Evolutionary conservation across 2,888 invertebrate genomes (phyloP), one percentile per base, ranked within the genome.

Genomic region (Pristionchus japonicus): DNA sequence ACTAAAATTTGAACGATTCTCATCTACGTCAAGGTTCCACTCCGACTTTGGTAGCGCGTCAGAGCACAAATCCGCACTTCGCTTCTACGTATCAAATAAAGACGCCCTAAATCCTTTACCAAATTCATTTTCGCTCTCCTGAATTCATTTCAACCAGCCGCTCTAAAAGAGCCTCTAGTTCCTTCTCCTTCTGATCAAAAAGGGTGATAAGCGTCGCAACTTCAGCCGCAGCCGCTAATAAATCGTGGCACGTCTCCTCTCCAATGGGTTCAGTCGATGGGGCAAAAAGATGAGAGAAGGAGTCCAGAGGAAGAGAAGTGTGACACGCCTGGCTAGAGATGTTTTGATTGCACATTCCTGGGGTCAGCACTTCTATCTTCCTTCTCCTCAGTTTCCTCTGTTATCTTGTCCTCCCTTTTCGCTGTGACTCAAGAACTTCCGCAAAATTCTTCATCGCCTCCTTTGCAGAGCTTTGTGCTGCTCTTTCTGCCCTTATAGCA

Each of bases 321-420:
- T 77, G 77, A 77, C 77, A 77, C 77, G 13, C n/a, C 77, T 77
- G 77, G 47, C 77, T 43, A 11, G 15, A 34, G n/a, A 23, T 77
- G 77, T 77, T 77, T 77, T 77, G 43, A 77, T 77, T 34, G 17
- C 34, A 9, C 27, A 31, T 34, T 34, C 34, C 31, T 13, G 34
- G 1, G 67, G 34, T 67, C 67, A 67, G 11, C 57, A n/a, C 57
- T 57, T 57, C 20, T 23, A 13, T 13, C 49, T n/a, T 17, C 13
- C 20, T 52, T 4, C 1, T 52, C 23, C 23, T 52, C 3, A 15
- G 20, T 20, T 3, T 52, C 52, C 47, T 47, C 6, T 6, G 47
- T 13, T 47, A 47, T 47, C 6, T 52, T 3, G 4, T 20, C 0
- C 52, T 20, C n/a, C 3, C 0, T 57, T 9, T 43, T 43, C 43